phyloP scores from a whole-genome alignment of 2,888 invertebrate species.

The Sussaba pulchella region DNA sequence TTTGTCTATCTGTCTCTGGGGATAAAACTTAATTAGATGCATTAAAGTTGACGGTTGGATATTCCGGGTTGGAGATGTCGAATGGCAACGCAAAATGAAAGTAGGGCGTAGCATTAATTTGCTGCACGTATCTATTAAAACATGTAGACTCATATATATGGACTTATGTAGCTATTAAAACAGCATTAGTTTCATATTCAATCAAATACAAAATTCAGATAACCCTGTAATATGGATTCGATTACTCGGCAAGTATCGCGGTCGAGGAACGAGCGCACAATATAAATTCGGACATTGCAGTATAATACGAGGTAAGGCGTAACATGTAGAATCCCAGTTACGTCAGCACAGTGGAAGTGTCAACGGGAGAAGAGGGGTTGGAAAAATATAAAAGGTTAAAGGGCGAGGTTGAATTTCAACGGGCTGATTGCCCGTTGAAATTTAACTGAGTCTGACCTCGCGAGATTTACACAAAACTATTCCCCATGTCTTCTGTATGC shows the following conservation, averaged over 20 bases:
- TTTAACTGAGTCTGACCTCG: slow-evolving; percentile 48
- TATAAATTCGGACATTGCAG: neutral
- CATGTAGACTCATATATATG: neutral
- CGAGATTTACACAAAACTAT: slow-evolving; percentile 68
- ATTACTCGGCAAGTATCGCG: neutral
- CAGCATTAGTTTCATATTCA: neutral
- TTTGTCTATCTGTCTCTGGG: slow-evolving; percentile 20
- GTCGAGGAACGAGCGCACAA: neutral
- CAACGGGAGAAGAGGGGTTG: slow-evolving; percentile 24
- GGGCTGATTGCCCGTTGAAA: no score
- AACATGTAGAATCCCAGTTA: neutral
- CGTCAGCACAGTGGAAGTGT: slow-evolving; percentile 5
- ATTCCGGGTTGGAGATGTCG: no score
- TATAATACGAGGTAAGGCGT: neutral
- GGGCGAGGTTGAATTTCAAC: slow-evolving; percentile 56
- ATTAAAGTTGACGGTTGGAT: slow-evolving; percentile 40
- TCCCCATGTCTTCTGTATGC: slow-evolving; percentile 53
- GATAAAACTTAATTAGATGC: slow-evolving; percentile 51
- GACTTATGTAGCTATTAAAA: no score
- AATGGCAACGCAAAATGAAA: slow-evolving; percentile 9
- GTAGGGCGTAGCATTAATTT: neutral
- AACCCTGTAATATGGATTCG: slow-evolving; percentile 1
- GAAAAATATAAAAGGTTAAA: slow-evolving; percentile 50
- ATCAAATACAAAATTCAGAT: slow-evolving; percentile 13
- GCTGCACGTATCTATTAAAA: neutral